Conservation (phyloP, 2,888 invertebrate genomes). For the Pseudococcus longispinus region DNA sequence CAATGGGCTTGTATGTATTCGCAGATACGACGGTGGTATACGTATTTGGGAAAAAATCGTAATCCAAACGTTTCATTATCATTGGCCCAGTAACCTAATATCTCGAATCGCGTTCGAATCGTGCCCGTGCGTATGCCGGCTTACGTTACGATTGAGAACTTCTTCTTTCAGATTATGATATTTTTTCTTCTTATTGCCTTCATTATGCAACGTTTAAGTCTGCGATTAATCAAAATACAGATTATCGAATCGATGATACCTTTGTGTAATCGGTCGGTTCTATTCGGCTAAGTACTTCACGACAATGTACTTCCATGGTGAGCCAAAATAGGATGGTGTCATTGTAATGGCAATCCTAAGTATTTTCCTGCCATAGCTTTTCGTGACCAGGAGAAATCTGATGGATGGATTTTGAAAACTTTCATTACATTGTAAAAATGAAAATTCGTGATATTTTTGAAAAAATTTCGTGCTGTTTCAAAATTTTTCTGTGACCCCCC, state of each 20-base stretch:
- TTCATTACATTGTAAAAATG: too few relatives aligned
- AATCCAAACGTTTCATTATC: conserved; percentile 30
- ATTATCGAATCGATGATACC: neutral
- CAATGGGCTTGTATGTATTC: neutral
- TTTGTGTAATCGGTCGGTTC: too few relatives aligned
- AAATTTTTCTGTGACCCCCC: too few relatives aligned
- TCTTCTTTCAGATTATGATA: neutral
- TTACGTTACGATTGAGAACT: neutral
- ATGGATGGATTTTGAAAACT: too few relatives aligned
- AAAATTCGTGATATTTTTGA: too few relatives aligned
- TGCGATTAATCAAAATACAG: neutral
- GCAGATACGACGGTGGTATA: neutral
- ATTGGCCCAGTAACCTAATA: conserved; percentile 43
- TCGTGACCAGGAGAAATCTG: too few relatives aligned
- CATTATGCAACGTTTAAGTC: neutral
- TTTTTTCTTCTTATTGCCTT: neutral
- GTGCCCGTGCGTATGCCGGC: neutral
- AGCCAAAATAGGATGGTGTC: neutral
- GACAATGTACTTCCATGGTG: neutral
- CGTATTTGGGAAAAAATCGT: conserved; percentile 18
- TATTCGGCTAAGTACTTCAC: neutral
- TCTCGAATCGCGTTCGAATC: neutral
- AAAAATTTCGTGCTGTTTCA: too few relatives aligned
- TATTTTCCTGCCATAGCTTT: too few relatives aligned
- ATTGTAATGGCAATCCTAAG: too few relatives aligned